These are phyloP conservation scores for Acanthoscelides obtectus DNA, from an alignment of 2,888 invertebrate species.

Conservation along the genomic window DNA sequence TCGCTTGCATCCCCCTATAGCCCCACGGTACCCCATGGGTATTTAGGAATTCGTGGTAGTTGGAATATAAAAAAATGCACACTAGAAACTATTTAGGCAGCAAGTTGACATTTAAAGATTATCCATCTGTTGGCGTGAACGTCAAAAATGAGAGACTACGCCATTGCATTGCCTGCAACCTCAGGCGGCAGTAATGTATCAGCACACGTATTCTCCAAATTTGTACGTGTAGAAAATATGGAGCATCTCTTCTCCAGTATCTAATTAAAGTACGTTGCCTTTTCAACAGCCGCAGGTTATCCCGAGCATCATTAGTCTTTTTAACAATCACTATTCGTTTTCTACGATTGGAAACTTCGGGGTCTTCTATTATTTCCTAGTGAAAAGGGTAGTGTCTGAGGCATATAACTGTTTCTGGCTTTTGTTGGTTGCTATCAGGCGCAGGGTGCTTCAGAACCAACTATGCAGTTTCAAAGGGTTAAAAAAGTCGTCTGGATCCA, in stretches of 20 bases:
- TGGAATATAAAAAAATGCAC: too few relatives aligned
- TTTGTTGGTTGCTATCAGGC: not conserved
- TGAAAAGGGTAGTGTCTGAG: not conserved
- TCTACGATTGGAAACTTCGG: not conserved
- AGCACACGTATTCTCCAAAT: not conserved
- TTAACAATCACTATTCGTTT: not conserved
- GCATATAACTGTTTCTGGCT: not conserved
- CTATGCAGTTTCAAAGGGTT: too few relatives aligned
- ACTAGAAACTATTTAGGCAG: too few relatives aligned
- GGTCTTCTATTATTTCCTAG: not conserved
- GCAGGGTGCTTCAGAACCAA: too few relatives aligned
- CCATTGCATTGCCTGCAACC: not conserved
- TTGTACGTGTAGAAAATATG: not conserved
- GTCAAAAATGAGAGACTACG: not conserved
- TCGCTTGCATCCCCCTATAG: too few relatives aligned
- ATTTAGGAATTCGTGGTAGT: too few relatives aligned
- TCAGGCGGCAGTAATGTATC: not conserved
- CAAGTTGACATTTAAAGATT: too few relatives aligned
- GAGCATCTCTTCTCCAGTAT: not conserved
- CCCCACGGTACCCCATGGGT: too few relatives aligned
- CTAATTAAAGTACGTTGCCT: not conserved
- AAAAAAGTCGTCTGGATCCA: too few relatives aligned
- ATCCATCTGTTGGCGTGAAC: too few relatives aligned
- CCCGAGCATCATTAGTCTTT: not conserved
- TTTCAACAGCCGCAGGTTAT: not conserved